Evolutionary conservation across 1,140 invertebrate species (phyloP), one percentile per base, ranked within the genome.

Genomic region (Drosophila mauritiana): DNA sequence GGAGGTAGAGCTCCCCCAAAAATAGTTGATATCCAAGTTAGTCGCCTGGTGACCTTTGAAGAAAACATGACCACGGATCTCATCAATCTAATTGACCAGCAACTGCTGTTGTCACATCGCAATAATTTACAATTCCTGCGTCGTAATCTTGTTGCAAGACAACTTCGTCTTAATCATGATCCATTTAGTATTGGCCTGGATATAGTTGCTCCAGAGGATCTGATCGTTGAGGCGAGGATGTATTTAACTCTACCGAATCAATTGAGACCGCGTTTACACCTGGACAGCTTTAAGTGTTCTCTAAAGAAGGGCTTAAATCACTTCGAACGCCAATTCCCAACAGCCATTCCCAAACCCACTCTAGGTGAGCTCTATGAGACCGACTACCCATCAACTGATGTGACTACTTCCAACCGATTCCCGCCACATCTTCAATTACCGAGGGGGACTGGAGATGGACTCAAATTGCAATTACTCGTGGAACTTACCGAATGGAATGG

Each of bases 151-250:
- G 64, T 91, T 36, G 94, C 94, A 1, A 93, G 94, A 46, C 94
- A 95, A 52, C 84, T 91, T 2, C 94, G 95, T 68, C 92, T 96
- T 1, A 94, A 95, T 56, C 94, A 96, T 25, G 68, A 73, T 17
- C 13, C 62, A 0, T 92, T 92, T 13, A 67, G 53, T 46, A 78
- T 93, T n/a, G 51, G 37, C 15, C 57, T 46, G 25, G 20, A 79
- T 2, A 27, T 86, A 0, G 31, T n/a, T 13, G 55, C 56, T 12
- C 17, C 20, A 78, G 83, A 31, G 81, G 93, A 62, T 73, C 84
- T 20, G 67, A 91, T 4, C 76, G 80, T 74, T 82, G 85, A 34
- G 80, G 92, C 54, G 82, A 86, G 17, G 58, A 69, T 48, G 37
- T 84, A 78, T 75, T 43, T 73, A 34, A 36, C 17, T 13, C 53